phyloP scores from a whole-genome alignment of 1,140 invertebrate genomes.

The Drosophila insularis region DNA sequence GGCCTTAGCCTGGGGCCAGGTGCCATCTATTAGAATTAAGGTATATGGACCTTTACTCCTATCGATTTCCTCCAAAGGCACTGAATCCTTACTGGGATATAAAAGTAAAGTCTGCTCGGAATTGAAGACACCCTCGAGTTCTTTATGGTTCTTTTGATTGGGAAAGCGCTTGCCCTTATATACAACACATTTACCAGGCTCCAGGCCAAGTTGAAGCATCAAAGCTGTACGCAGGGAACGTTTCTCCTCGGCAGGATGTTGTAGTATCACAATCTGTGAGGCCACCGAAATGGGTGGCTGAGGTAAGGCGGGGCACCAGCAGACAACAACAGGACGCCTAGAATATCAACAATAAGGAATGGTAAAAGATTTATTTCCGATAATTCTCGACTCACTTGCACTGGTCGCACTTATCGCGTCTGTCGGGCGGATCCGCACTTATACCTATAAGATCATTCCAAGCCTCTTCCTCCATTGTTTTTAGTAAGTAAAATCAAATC shows the following conservation, averaged over 20 bases:
- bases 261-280: constrained; percentile 91
- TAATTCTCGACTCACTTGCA: constrained; percentile 86
- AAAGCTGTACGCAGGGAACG: constrained; percentile 93
- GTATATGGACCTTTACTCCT: constrained; percentile 86
- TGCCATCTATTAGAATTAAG: constrained; percentile 94
- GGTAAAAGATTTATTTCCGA: background rate
- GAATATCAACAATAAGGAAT: constrained; percentile 53
- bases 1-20: constrained; percentile 96
- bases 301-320: constrained; percentile 93
- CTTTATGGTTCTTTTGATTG: constrained; percentile 85
- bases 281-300: constrained; percentile 86
- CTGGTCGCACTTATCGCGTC: constrained; percentile 86
- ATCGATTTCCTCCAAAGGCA: constrained; percentile 83
- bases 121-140: constrained; percentile 87
- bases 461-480: constrained; percentile 50
- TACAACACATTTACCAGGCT: constrained; percentile 89
- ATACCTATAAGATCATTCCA: constrained; percentile 87
- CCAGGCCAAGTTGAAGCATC: constrained; percentile 91
- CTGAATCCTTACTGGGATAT: constrained; percentile 90
- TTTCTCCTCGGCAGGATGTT: constrained; percentile 97
- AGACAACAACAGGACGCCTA: constrained; percentile 93
- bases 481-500: constrained; percentile 56
- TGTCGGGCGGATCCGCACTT: constrained; percentile 88
- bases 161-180: constrained; percentile 94
- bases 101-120: constrained; percentile 89